phyloP scores from a whole-genome alignment of 2,113 vertebrate genomes.

The Hippocampus comes region DNA sequence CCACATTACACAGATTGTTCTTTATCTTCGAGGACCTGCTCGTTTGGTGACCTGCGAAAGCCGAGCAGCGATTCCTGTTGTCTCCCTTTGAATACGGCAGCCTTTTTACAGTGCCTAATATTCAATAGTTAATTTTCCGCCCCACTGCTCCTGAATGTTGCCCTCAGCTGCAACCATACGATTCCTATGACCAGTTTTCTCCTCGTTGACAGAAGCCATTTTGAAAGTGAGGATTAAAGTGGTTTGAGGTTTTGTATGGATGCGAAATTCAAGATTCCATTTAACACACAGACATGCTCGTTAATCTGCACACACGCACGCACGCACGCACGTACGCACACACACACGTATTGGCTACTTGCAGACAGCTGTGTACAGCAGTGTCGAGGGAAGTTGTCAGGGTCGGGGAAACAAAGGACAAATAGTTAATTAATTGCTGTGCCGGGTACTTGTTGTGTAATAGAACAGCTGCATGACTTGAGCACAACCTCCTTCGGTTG shows the following conservation, averaged over 20 bases:
- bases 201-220: constrained; percentile 48
- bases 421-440: constrained; percentile 55
- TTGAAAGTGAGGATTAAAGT: constrained; percentile 32
- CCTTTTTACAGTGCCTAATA: constrained; percentile 52
- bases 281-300: constrained; percentile 4
- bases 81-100: constrained; percentile 39
- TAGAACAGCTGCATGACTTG: constrained; percentile 62
- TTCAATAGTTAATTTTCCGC: constrained; percentile 68
- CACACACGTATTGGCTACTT: constrained; percentile 2
- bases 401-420: constrained; percentile 36
- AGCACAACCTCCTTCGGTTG: constrained; percentile 50
- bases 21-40: constrained; percentile 33
- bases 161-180: constrained; percentile 41
- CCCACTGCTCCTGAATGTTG: constrained; percentile 50
- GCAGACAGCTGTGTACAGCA: constrained; percentile 38
- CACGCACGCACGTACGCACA: not conserved
- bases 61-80: constrained; percentile 24
- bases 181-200: constrained; percentile 33
- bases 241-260: constrained; percentile 13
- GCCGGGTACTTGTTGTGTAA: constrained; percentile 54
- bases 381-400: constrained; percentile 25
- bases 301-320: constrained; percentile 1
- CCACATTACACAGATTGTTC: constrained; percentile 42
- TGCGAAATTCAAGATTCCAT: constrained; percentile 5
- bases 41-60: constrained; percentile 27